Base-by-base conservation (phyloP, 2,888 invertebrate genomes). In the Oxyteleia sp. region DNA sequence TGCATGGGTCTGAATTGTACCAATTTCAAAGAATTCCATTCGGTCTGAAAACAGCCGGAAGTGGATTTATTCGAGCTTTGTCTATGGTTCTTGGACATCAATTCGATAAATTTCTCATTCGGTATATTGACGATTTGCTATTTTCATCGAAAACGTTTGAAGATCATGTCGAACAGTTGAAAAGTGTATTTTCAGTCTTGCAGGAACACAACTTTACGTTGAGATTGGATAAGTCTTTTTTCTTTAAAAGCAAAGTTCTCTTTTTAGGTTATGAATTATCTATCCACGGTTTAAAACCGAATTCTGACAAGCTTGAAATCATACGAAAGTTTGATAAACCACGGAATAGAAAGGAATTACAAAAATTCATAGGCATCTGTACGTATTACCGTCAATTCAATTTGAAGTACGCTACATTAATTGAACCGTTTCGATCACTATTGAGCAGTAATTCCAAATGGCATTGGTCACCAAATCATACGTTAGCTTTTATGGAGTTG, bases 291-390 rank as follows among this genome's bases (percentile, higher is more conserved):
- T 8, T 51, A 4, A 51, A 20, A 51, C 51, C 51, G 1, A n/a
- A 13, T 7, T 11, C 51, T 4, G 23, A 23, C 13, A 51, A 51
- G 11, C 23, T 51, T 5, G 51, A 51, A 8, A 51, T 51, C 29
- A 51, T 51, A n/a, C 0, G 11, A 11, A 51, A 16, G 7, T 51
- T 51, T 20, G 81, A 84, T 10, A 26, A 43, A 4, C 88, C 88
- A 3, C 66, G 61, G 16, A 88, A 85, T 38, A 13, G 84, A 43
- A 85, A 87, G 68, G 80, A 89, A 23, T 47, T 89, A 5, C 68
- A 87, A 51, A 51, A 61, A n/a, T 85, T 88, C 74, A 20, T 76
- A 8, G 76, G 68, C 7, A 7, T 59, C 2, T 76, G 76, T 26
- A 76, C 38, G 16, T 76, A 57, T n/a, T n/a, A n/a, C n/a, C n/a